These are phyloP conservation scores for Anhinga rufa DNA, from an alignment of 2,113 vertebrate genomes.

Conservation along the genomic window DNA sequence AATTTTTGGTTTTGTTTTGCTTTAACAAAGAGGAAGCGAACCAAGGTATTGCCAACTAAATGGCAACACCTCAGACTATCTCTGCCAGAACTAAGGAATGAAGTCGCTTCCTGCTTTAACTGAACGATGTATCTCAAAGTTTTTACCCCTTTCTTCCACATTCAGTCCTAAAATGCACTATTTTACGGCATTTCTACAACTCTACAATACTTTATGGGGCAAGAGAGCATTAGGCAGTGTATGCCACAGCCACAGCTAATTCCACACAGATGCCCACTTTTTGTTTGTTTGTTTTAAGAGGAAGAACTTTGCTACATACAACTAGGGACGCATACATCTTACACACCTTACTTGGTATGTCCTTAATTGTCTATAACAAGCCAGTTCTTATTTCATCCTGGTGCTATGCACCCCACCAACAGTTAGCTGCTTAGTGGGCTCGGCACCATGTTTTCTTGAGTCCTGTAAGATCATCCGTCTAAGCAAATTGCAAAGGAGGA, in stretches of 20 bases:
- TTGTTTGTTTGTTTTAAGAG: background rate
- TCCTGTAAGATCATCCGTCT: conserved; percentile 23
- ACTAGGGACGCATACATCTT: background rate
- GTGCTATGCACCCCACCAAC: background rate
- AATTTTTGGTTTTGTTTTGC: background rate
- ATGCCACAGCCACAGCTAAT: background rate
- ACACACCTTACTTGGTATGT: background rate
- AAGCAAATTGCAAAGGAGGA: background rate
- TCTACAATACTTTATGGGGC: background rate
- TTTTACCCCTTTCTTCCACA: background rate
- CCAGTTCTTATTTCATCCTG: background rate
- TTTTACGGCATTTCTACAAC: background rate
- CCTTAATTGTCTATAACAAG: background rate
- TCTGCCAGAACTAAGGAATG: background rate
- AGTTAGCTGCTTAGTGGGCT: conserved; percentile 16
- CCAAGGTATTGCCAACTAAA: background rate
- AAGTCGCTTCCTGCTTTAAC: background rate
- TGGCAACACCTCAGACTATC: background rate
- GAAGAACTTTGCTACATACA: background rate
- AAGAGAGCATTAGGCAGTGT: background rate
- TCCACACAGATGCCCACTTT: background rate
- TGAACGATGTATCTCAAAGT: background rate
- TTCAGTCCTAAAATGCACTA: background rate
- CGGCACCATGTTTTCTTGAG: background rate
- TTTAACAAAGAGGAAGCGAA: background rate